phyloP scores from a whole-genome alignment of 2,888 invertebrate species.

The Platerodrilus igneus region DNA sequence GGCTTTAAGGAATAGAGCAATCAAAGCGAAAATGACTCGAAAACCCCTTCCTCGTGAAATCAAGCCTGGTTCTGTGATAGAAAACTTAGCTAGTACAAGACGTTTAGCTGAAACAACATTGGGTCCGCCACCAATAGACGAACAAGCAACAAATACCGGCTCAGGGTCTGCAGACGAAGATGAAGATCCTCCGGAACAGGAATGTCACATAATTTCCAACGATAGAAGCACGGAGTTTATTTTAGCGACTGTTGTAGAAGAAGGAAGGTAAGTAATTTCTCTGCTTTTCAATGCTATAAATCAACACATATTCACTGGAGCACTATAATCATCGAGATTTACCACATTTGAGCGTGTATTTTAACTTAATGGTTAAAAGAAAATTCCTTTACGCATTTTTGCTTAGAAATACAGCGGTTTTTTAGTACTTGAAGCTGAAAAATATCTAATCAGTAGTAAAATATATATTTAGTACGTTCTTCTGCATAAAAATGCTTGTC shows the following conservation, averaged over 20 bases:
- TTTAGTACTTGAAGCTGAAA: too few relatives aligned
- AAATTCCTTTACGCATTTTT: too few relatives aligned
- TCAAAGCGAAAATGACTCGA: slow-evolving; percentile 74
- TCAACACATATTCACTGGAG: too few relatives aligned
- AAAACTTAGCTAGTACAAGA: slow-evolving; percentile 80
- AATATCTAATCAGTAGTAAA: too few relatives aligned
- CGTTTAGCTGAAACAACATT: slow-evolving; percentile 76
- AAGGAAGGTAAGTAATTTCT: slow-evolving; percentile 66
- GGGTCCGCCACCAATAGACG: slow-evolving; percentile 63
- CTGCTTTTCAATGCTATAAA: too few relatives aligned
- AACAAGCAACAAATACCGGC: slow-evolving; percentile 83
- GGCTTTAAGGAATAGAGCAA: slow-evolving; percentile 81
- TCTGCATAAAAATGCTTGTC: too few relatives aligned
- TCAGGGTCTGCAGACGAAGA: slow-evolving; percentile 87
- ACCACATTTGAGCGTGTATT: too few relatives aligned
- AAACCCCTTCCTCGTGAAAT: slow-evolving; percentile 72
- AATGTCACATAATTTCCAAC: slow-evolving; percentile 82
- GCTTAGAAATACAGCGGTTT: too few relatives aligned
- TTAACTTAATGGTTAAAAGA: too few relatives aligned
- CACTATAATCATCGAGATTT: too few relatives aligned
- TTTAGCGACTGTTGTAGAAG: slow-evolving; percentile 82
- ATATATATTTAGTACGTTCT: too few relatives aligned
- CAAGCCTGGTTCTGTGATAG: slow-evolving; percentile 77
- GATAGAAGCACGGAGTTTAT: slow-evolving; percentile 89
- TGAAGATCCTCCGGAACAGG: slow-evolving; percentile 57